Evolutionary conservation across 1,140 invertebrate species (phyloP).

Genomic region (Hydropsyche tenuis): DNA sequence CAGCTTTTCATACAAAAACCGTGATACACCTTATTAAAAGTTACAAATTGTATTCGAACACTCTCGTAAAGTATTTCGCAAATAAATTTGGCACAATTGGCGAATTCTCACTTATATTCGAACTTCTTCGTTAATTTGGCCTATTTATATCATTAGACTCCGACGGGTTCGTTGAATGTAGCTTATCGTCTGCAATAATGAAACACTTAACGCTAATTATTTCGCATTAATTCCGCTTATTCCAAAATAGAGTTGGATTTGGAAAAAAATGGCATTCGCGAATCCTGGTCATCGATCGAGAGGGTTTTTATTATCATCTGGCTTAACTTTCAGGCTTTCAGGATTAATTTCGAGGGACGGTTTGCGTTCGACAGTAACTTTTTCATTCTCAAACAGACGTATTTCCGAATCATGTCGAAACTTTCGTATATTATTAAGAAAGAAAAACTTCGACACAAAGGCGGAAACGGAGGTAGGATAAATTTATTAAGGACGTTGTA

Average conservation of each 20-base stretch:
- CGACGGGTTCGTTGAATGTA: too few species aligned
- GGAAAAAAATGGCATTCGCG: neutral
- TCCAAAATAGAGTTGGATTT: neutral
- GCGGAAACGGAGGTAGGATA: neutral
- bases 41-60: too few species aligned
- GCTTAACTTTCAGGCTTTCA: neutral
- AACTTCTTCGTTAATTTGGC: too few species aligned
- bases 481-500: neutral
- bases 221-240: too few species aligned
- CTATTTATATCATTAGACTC: too few species aligned
- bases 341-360: neutral
- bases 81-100: too few species aligned
- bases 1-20: too few species aligned
- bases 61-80: too few species aligned
- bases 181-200: too few species aligned
- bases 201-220: too few species aligned
- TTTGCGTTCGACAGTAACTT: neutral
- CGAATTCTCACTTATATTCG: too few species aligned
- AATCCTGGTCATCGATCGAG: neutral
- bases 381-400: conserved; percentile 13
- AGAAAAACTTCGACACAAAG: conserved; percentile 4
- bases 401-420: conserved; percentile 20
- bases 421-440: conserved; percentile 8
- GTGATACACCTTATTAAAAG: too few species aligned
- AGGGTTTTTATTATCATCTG: neutral